Evolutionary conservation across 2,113 vertebrate genomes (phyloP), one percentile per base, ranked within the genome.

Genomic region (Montifringilla adamsi): DNA sequence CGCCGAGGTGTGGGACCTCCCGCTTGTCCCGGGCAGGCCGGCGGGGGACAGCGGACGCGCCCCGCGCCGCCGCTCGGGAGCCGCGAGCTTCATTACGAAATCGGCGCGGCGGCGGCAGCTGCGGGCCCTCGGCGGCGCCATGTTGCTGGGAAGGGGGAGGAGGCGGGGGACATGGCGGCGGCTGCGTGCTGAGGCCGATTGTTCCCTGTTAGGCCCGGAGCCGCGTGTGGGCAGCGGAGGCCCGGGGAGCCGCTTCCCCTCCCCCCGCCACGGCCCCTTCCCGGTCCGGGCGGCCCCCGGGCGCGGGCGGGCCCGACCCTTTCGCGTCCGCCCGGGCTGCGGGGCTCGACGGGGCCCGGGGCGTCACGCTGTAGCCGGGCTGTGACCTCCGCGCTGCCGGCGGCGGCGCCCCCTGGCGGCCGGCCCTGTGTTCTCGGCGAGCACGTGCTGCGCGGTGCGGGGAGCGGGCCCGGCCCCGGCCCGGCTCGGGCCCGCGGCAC

Each of bases 111-210:
- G 90, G 94, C 92, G 52, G 70, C 70, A 96, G 97, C 96, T 95
- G 96, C 94, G 95, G 97, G 93, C 94, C 97, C 95, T 96, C 97
- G 94, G 93, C 92, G 98, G 98, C 99, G 99, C 99, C 99, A 99
- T 99, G 98, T 99, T 99, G 98, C 97, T 98, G 97, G 98, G 98
- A 98, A 97, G 98, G 98, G 97, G 97, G 98, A 98, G 98, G 98
- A 87, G 93, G 95, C 92, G 96, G 92, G 95, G 96, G 95, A 95
- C 94, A 82, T 94, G 92, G 97, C 97, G 84, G 94, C 95, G 98
- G 98, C 98, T 79, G 98, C 98, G 98, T 98, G 97, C 95, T 94
- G 55, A 64, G 94, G 97, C 97, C 95, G 94, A 98, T 97, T 98
- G 97, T 98, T 98, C 97, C 97, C 96, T 96, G 98, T 97, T 98